A percentile compares a stretch with the other conserved stretches of the same genome.
Evolutionary conservation across 2,113 vertebrate species (phyloP).

Genomic region (Podiceps cristatus): DNA sequence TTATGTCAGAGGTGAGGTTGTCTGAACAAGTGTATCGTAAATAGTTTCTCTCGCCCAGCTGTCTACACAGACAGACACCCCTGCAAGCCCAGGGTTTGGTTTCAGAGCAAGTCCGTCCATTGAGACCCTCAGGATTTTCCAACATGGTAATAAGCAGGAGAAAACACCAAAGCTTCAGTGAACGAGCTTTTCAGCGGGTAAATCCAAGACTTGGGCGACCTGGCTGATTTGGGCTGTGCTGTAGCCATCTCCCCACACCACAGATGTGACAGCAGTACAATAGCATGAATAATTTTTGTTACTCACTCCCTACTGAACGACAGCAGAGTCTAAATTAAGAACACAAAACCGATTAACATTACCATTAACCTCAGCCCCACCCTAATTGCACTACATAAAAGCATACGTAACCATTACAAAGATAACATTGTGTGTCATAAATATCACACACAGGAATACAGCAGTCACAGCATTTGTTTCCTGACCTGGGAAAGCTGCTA

Average conservation of each 20-base stretch:
- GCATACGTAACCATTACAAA: neutral
- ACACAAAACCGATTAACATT: neutral
- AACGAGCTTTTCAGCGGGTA: neutral
- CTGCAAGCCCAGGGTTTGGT: neutral
- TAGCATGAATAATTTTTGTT: neutral
- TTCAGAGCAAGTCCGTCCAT: neutral
- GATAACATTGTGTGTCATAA: conserved; percentile 69
- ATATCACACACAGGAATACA: conserved; percentile 47
- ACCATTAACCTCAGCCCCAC: conserved; percentile 37
- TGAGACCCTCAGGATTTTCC: neutral
- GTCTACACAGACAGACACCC: neutral
- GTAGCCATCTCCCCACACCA: neutral
- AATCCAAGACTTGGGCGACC: neutral
- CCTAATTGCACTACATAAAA: conserved; percentile 12
- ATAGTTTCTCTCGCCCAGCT: neutral
- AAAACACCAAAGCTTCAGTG: neutral
- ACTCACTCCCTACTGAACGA: neutral
- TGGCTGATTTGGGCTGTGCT: neutral
- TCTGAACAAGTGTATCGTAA: neutral
- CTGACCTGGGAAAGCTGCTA: conserved; percentile 23
- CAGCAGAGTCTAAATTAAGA: conserved; percentile 37
- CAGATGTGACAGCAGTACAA: conserved; percentile 7
- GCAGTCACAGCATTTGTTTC: neutral
- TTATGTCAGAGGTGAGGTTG: neutral
- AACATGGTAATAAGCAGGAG: rapidly evolving